Base-by-base conservation (phyloP, 2,797 vertebrate species). In the Nyctibius grandis region DNA sequence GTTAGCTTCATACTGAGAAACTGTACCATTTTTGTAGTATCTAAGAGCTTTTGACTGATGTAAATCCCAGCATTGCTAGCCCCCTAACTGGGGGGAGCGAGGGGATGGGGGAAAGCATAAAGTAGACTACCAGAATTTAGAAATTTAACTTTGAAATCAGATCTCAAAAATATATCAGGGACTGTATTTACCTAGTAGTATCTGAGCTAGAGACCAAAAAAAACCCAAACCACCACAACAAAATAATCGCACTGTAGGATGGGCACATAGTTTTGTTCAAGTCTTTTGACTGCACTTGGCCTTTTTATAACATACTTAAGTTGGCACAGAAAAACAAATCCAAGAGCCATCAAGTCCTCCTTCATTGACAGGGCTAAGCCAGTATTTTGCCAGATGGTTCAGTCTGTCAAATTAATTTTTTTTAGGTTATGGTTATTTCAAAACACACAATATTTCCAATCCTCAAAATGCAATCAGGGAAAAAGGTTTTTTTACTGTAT, bases 21-120 rank as follows among this genome's bases (percentile, higher is more conserved):
- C 76, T 23, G 31, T 12, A 67, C 25, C 6, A 36, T 38, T 10
- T 73, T 65, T 2, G 4, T 6, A 42, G 42, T 16, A 64, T 5
- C 8, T 29, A 36, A 56, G 28, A 81, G 11, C 7, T 76, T 79
- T 38, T 67, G 33, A 70, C 44, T 44, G 47, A 91, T 47, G 9
- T 50, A 57, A 68, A 83, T n/a, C 38, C 36, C 40, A 89, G 38
- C n/a, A 83, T 3, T 48, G 18, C 12, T 61, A 77, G 70, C 10
- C 2, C 4, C 18, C 11, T 78, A 40, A 16, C 20, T 31, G 18
- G 5, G 8, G 26, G 10, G 21, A 56, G 8, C 9, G 22, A 47
- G 21, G 9, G 9, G 36, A 60, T 0, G 0, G 10, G 7, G 11
- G 17, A 73, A 8, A 34, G 19, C 28, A 36, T 47, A 3, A 67